A percentile compares a stretch with the other conserved stretches of the same genome.
Conservation (phyloP, 2,888 invertebrate genomes). For the Augochlorella aurata region DNA sequence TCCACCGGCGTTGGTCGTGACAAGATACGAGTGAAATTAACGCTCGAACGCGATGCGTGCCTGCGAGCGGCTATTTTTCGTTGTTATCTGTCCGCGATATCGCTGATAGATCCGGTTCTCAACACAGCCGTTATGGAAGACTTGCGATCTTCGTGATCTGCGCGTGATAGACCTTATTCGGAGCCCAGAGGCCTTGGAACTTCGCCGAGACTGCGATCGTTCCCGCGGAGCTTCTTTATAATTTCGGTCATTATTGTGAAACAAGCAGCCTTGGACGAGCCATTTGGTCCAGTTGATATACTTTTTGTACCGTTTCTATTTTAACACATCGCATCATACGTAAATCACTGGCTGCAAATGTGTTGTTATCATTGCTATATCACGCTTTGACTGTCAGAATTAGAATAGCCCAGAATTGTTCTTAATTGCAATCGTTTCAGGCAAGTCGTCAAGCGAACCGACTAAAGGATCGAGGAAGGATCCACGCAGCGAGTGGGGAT, state of each 20-base stretch:
- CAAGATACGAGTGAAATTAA: slow-evolving; percentile 48
- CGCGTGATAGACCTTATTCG: background rate
- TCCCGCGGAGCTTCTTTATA: no score
- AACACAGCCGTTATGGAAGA: background rate
- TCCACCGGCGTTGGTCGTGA: slow-evolving; percentile 20
- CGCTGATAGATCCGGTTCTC: background rate
- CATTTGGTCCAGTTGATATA: no score
- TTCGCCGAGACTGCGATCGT: no score
- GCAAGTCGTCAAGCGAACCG: background rate
- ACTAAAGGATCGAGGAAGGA: background rate
- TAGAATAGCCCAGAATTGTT: no score
- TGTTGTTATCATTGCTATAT: no score
- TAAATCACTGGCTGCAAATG: no score
- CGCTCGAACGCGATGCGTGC: background rate
- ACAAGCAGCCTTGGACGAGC: no score
- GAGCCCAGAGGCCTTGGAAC: no score
- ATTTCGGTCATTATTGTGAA: no score
- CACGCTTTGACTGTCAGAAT: no score
- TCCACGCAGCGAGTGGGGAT: background rate
- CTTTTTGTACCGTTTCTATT: no score
- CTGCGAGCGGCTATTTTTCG: background rate
- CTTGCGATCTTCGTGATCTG: background rate
- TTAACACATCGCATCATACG: no score
- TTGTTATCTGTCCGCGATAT: slow-evolving; percentile 22
- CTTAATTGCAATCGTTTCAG: background rate